Evolutionary conservation across 1,140 invertebrate species (phyloP).

Genomic region (Ceratoteleas bidentatus): DNA sequence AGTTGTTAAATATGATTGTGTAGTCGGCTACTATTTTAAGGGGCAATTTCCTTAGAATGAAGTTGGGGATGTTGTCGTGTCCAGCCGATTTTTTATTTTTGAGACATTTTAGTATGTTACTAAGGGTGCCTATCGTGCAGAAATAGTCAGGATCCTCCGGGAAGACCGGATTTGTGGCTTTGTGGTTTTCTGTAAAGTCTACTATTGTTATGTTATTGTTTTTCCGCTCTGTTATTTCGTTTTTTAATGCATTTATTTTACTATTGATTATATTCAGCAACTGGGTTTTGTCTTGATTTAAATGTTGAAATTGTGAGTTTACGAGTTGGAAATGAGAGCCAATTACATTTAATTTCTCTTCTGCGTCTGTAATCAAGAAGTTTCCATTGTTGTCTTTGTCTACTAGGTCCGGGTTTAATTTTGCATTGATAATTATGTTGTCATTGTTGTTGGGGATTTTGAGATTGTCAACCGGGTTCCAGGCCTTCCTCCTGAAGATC

Average conservation of each 20-base stretch:
- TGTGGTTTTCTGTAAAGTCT: not conserved
- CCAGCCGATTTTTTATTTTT: constrained; percentile 54
- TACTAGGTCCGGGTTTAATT: not conserved
- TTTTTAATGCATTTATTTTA: not conserved
- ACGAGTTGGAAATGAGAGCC: constrained; percentile 4
- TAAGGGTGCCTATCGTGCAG: not conserved
- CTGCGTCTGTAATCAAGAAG: not conserved
- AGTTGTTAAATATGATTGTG: constrained; percentile 42
- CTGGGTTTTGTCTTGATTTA: not conserved
- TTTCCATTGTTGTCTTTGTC: not conserved
- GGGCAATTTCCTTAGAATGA: constrained; percentile 43
- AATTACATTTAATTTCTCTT: constrained; percentile 12
- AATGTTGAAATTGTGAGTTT: not conserved
- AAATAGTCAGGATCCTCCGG: not conserved
- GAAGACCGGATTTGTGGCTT: not conserved
- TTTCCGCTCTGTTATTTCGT: not conserved
- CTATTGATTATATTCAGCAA: constrained; percentile 4
- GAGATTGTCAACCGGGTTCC: not conserved
- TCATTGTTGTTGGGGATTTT: not conserved
- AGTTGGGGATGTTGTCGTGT: constrained; percentile 46
- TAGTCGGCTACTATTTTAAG: not conserved
- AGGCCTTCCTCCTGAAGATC: constrained; percentile 9
- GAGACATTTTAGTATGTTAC: constrained; percentile 20
- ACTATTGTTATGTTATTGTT: not conserved
- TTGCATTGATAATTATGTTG: not conserved